Evolutionary conservation across 1,140 invertebrate genomes (phyloP).

Genomic region (Rhopalosiphum padi): DNA sequence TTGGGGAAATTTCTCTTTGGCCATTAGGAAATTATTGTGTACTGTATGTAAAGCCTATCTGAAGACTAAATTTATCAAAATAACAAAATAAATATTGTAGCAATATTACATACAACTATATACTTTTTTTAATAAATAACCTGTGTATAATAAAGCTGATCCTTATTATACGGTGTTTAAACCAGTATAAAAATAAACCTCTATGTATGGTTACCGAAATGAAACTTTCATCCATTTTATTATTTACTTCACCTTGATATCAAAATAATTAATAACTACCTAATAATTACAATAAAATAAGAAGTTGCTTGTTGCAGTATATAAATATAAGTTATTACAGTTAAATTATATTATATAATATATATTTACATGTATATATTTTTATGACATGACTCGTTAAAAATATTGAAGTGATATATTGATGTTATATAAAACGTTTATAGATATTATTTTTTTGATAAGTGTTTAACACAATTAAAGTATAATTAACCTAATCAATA

Average conservation of each 20-base stretch:
- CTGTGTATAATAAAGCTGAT: background rate
- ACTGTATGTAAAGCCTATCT: too few species aligned
- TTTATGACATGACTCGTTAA: background rate
- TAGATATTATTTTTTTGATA: background rate
- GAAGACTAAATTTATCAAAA: too few species aligned
- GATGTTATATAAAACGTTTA: background rate
- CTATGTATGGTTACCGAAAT: background rate
- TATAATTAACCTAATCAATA: background rate
- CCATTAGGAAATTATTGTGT: too few species aligned
- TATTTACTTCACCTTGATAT: constrained; percentile 12
- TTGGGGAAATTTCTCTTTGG: too few species aligned
- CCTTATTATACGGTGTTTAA: background rate
- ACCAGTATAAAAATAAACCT: background rate
- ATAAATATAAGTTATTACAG: background rate
- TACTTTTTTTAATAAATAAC: background rate
- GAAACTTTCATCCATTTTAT: background rate
- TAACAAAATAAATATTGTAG: background rate
- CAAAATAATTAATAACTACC: background rate
- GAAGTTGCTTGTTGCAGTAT: background rate
- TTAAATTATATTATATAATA: background rate
- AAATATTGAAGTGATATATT: background rate
- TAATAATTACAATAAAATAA: background rate
- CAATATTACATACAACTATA: too few species aligned
- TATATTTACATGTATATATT: background rate
- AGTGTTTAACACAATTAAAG: background rate